These are phyloP conservation scores for Cheilosia scutellata DNA, from an alignment of 2,888 invertebrate genomes.

Conservation along the genomic window DNA sequence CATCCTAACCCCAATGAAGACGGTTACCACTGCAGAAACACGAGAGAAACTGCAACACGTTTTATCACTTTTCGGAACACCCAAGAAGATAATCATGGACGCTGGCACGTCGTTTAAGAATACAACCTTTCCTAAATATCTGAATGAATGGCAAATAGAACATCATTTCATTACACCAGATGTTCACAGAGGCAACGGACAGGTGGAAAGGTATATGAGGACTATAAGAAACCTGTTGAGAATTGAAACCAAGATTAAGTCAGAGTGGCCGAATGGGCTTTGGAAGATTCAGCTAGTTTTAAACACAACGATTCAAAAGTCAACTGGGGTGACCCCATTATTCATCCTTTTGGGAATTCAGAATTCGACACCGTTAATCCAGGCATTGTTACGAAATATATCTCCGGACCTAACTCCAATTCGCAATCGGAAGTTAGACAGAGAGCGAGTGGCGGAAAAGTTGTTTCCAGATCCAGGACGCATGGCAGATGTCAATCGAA, in stretches of 20 bases:
- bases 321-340: constrained; percentile 24
- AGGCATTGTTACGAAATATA: constrained; percentile 42
- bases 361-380: constrained; percentile 35
- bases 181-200: constrained; percentile 27
- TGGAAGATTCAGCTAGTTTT: constrained; percentile 32
- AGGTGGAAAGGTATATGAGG: constrained; percentile 36
- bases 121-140: constrained; percentile 28
- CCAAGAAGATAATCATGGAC: constrained; percentile 30
- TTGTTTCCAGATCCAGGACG: constrained; percentile 18
- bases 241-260: constrained; percentile 29
- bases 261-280: constrained; percentile 44
- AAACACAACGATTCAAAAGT: constrained; percentile 31
- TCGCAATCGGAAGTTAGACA: constrained; percentile 25
- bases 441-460: constrained; percentile 24
- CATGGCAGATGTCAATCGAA: constrained; percentile 15
- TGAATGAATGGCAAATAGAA: constrained; percentile 31
- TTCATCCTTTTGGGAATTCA: constrained; percentile 39
- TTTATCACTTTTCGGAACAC: constrained; percentile 19
- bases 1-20: constrained; percentile 25
- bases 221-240: constrained; percentile 29
- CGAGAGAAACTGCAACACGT: constrained; percentile 32
- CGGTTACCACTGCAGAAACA: constrained; percentile 29
- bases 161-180: constrained; percentile 40
- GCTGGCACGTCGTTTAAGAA: constrained; percentile 32
- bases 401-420: constrained; percentile 14